Evolutionary conservation across 2,888 invertebrate species (phyloP), one percentile per base, ranked within the genome.

Genomic region (Electrophaes corylata): DNA sequence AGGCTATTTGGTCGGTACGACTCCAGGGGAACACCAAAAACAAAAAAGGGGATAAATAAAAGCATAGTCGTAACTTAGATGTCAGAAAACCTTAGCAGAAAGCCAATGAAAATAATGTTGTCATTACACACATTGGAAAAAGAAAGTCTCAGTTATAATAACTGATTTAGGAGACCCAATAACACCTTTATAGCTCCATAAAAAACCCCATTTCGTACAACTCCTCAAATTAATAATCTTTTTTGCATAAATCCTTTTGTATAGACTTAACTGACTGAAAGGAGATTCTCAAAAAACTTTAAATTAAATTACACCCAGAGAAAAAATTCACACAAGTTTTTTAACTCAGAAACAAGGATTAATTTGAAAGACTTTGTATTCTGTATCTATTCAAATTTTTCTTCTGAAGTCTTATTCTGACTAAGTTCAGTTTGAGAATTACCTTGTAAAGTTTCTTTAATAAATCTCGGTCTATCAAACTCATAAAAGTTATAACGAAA

Each of bases 301-400:
- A 35, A 47, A 54, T 47, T 18, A 29, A 41, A 48, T 48, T 37
- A 41, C 18, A 43, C 11, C 4, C 41, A 35, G 20, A 18, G 19
- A 39, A 40, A 55, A 50, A 56, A 41, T 45, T 49, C 46, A 51
- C 54, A 46, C 46, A 60, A 55, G 50, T 55, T 47, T 50, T 20
- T n/a, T n/a, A 45, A 44, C 20, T 44, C 44, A 16, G 41, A 45
- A 47, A 60, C 60, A 51, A 60, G 39, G 43, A 55, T 55, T 60
- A 37, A 59, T 60, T 50, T 50, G 33, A 20, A 44, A 39, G 14
- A 39, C 41, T 40, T 49, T 49, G 39, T 48, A 6, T 23, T 54
- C 35, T 48, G 43, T 48, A 48, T 49, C 56, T 50, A 44, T 56
- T 50, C 45, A 50, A 50, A 45, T 56, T 39, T 45, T 56, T 50